Base-by-base conservation (phyloP, 2,888 invertebrate species). In the Chaetogeoica ovagalla region DNA sequence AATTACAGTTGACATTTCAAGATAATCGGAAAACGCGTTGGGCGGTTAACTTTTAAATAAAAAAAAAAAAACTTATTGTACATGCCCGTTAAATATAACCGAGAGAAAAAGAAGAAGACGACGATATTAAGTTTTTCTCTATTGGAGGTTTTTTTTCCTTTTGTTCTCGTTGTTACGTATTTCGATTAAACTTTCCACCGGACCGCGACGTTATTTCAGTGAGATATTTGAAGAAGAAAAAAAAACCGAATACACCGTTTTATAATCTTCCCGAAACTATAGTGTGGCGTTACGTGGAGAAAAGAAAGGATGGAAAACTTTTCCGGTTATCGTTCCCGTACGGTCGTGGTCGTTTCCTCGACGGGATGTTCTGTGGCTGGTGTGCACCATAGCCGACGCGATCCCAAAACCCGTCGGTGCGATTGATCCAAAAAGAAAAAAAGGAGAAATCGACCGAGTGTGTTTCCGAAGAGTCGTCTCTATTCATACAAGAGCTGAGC, bases 181-280 rank as follows among this genome's bases (percentile, higher is more conserved):
- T 30, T 77, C 65, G 74, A 75, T 75, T 75, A 70, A 77, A 77
- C 55, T 70, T n/a, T 23, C 43, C 60, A 30, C 30, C 30, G 30
- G 60, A 43, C 9, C n/a, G 57, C 21, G 30, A 30, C 55, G 70
- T 55, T 62, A 37, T 70, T 77, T 37, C 70, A 70, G 77, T 55
- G 70, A 62, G 70, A 65, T 70, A 63, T 62, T 21, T 21, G 39
- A 77, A 30, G 37, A 77, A 30, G 37, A 30, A 76, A 63, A 63
- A 65, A 62, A 21, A 68, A 77, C 62, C 30, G 62, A 77, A 69
- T 70, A 60, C 37, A 77, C 48, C 62, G 52, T 77, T 77, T 77
- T 77, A 77, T 52, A 62, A 55, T n/a, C n/a, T n/a, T n/a, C n/a
- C 77, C 55, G 69, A 77, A 70, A 77, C 77, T 70, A 77, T 70